phyloP scores from a whole-genome alignment of 2,888 invertebrate species.

The Brachyptera risi region DNA sequence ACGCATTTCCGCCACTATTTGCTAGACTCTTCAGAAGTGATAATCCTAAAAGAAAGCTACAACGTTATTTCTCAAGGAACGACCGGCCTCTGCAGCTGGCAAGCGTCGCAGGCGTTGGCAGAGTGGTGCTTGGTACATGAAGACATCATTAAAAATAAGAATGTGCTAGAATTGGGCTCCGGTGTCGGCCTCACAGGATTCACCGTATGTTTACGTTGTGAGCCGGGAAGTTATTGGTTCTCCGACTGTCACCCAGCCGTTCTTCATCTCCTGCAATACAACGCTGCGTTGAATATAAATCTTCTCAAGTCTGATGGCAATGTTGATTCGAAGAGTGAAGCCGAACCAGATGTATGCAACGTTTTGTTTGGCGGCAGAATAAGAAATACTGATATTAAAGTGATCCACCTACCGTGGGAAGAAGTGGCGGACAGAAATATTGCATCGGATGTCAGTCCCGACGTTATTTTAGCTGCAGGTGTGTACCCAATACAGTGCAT shows the following conservation, averaged over 20 bases:
- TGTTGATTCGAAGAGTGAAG: background rate
- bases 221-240: conserved; percentile 53
- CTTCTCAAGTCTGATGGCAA: background rate
- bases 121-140: conserved; percentile 64
- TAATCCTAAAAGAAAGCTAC: conserved; percentile 63
- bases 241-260: conserved; percentile 69
- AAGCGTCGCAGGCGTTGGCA: conserved; percentile 66
- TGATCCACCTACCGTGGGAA: conserved; percentile 29
- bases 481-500: too few species aligned
- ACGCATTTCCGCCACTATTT: conserved; percentile 63
- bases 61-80: conserved; percentile 73
- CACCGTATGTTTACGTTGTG: conserved; percentile 53
- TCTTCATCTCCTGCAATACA: conserved; percentile 56
- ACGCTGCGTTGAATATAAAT: conserved; percentile 55
- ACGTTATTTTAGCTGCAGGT: conserved; percentile 31
- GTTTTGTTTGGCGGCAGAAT: background rate
- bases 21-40: conserved; percentile 41
- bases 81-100: conserved; percentile 76
- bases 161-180: conserved; percentile 69
- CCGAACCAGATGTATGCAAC: background rate
- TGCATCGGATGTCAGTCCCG: conserved; percentile 9
- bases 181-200: conserved; percentile 73
- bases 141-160: conserved; percentile 51
- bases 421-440: conserved; percentile 8
- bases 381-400: conserved; percentile 19